Evolutionary conservation across 2,797 vertebrate species (phyloP), one percentile per base, ranked within the genome.

Genomic region (Macroramphosus scolopax): DNA sequence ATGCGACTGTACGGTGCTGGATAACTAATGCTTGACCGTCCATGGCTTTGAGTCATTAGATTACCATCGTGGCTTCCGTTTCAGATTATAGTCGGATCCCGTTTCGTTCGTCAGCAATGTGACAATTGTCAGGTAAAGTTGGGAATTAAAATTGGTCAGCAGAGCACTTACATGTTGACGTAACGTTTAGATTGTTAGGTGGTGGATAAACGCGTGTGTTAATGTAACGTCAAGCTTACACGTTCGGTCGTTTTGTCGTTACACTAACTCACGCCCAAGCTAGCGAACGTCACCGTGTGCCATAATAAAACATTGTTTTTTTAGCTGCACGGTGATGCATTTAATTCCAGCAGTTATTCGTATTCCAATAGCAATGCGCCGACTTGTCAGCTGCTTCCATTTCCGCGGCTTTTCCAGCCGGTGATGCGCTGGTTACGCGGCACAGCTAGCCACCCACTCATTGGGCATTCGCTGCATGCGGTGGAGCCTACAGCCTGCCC

Each of bases 361-460:
- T 13, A 6, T 15, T 20, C 34, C 34, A 1, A 6, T 34, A 8
- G 36, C 45, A 7, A 13, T 13, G 14, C 20, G 35, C 42, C 5
- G 47, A 15, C 30, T 58, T 62, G 64, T 79, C 72, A 77, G 61
- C 78, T 65, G 75, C 68, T 68, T 54, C 17, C 40, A 47, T 86
- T 84, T 84, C 78, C 79, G 82, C 78, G 79, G 82, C 71, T 84
- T 84, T 78, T 84, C 50, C 64, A 11, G 41, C 62, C 49, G 46
- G 68, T 68, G 73, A 72, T 79, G 74, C 66, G 57, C 69, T 46
- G 44, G 56, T 73, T 68, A 63, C 50, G 74, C 73, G 56, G 69
- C 54, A 17, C 51, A 6, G 53, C 42, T 17, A 38, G 39, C 54
- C 63, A 29, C 64, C 47, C 68, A 65, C 73, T 77, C 75, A 57